Percentiles rank a stretch among this genome's conserved stretches.
phyloP scores from a whole-genome alignment of 2,797 vertebrate genomes.

The Sebastolobus alascanus region DNA sequence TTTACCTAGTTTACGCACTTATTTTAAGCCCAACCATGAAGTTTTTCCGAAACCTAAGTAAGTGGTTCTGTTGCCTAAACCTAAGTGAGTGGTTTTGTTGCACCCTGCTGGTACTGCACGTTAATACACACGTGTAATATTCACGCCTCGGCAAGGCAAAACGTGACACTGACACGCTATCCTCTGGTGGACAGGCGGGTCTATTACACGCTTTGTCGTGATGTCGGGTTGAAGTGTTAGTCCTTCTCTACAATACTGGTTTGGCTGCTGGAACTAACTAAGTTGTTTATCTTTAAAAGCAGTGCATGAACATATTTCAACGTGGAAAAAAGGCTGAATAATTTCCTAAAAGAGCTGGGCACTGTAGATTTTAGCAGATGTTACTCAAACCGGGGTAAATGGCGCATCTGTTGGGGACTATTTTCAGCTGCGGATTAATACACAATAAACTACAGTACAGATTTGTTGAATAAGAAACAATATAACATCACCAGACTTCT shows the following conservation, averaged over 20 bases:
- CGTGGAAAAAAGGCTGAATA: neutral
- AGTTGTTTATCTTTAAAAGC: neutral
- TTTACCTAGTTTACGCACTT: no score
- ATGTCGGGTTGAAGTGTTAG: neutral
- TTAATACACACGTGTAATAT: no score
- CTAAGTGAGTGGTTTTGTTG: no score
- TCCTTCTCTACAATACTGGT: neutral
- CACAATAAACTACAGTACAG: neutral
- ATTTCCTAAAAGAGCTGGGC: neutral
- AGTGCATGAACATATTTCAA: neutral
- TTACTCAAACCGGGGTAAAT: no score
- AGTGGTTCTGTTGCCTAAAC: no score
- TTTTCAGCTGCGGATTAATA: neutral
- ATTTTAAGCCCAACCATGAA: no score
- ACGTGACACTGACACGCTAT: no score
- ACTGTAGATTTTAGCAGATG: neutral
- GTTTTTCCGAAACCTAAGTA: no score
- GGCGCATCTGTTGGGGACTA: neutral
- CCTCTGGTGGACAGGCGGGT: no score
- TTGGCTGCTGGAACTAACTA: neutral
- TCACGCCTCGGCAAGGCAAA: no score
- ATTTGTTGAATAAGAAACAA: constrained; percentile 21
- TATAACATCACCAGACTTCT: constrained; percentile 3
- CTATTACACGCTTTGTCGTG: no score
- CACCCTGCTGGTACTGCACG: no score